Evolutionary conservation across 2,888 invertebrate genomes (phyloP).

Genomic region (Acleris literana): DNA sequence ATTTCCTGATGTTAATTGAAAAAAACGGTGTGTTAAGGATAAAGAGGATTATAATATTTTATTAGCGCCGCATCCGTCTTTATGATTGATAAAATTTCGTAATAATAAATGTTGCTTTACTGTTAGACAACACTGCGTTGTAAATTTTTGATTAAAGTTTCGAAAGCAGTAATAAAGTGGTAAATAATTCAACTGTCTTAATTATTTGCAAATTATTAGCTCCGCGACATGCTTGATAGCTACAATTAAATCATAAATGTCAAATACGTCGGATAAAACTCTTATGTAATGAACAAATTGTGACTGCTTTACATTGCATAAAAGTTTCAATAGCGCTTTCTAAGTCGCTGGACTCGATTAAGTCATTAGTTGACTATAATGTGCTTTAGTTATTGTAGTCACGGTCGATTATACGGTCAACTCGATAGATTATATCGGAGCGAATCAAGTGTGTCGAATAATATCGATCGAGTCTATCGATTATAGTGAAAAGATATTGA

Average conservation of each 20-base stretch:
- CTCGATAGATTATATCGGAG: constrained; percentile 56
- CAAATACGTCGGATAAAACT: constrained; percentile 25
- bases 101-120: not conserved
- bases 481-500: constrained; percentile 64
- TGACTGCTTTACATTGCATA: constrained; percentile 49
- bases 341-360: constrained; percentile 63
- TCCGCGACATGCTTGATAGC: constrained; percentile 21
- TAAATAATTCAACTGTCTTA: constrained; percentile 24
- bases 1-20: constrained; percentile 1
- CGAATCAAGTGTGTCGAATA: constrained; percentile 61
- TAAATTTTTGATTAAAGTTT: no score
- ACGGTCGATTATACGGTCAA: constrained; percentile 55
- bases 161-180: not conserved
- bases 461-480: constrained; percentile 68
- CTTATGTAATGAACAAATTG: constrained; percentile 28
- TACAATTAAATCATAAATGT: constrained; percentile 22
- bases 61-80: no score
- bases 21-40: no score
- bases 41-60: no score
- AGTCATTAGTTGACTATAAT: constrained; percentile 67
- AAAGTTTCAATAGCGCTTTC: constrained; percentile 66
- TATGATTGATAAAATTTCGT: no score
- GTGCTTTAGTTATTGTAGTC: constrained; percentile 62
- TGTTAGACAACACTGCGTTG: not conserved
- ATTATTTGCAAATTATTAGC: constrained; percentile 28